These are phyloP conservation scores for Torymus aiolomorphi DNA, from an alignment of 2,888 invertebrate species.

Conservation along the genomic window DNA sequence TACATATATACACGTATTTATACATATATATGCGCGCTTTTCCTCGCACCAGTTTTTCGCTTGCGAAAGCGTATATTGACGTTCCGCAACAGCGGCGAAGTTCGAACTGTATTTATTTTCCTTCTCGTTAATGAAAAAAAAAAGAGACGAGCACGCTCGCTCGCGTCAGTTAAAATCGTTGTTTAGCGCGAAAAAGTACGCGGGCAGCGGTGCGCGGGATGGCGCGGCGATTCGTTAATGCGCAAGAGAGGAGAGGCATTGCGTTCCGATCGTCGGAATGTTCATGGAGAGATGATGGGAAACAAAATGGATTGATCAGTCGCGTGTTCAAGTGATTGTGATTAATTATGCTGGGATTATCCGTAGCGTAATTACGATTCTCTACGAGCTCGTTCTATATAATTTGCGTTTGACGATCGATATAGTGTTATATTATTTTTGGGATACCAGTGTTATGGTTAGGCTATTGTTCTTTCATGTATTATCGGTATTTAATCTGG, in stretches of 20 bases:
- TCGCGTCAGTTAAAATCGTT: neutral
- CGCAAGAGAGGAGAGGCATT: neutral
- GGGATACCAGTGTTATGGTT: neutral
- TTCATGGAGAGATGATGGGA: neutral
- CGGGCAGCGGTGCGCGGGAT: no score
- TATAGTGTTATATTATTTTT: neutral
- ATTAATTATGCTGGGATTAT: no score
- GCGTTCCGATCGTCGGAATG: neutral
- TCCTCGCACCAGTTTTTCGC: constrained; percentile 9
- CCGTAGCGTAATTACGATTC: no score
- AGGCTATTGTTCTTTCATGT: no score
- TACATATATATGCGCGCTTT: constrained; percentile 7
- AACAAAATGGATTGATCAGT: constrained; percentile 26
- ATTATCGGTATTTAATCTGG: no score
- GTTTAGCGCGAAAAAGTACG: neutral
- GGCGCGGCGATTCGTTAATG: neutral
- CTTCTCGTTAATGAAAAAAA: constrained; percentile 17
- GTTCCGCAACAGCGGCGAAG: neutral
- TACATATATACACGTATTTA: neutral
- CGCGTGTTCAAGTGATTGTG: neutral
- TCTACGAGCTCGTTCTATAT: no score
- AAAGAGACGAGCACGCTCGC: neutral
- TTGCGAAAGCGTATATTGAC: constrained; percentile 13
- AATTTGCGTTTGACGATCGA: no score
- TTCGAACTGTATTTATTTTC: constrained; percentile 25